Conservation (phyloP, 2,888 invertebrate species). For the Lumbricus terrestris region DNA sequence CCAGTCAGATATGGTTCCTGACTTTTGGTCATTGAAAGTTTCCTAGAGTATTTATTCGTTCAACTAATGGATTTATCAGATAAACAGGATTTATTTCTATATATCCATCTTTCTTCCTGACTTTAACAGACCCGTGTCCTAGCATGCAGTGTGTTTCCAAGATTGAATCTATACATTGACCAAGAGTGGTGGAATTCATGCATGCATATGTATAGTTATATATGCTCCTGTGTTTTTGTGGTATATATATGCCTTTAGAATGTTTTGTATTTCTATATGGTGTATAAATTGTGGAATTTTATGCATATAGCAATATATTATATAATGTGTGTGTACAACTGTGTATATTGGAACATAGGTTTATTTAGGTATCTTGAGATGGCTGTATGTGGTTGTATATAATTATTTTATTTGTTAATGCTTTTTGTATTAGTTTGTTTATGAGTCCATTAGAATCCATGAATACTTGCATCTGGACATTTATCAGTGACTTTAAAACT, state of each 20-base stretch:
- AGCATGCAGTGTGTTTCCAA: background rate
- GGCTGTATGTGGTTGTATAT: background rate
- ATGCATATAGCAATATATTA: background rate
- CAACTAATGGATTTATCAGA: background rate
- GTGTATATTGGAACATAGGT: too few relatives aligned
- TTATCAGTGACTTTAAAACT: background rate
- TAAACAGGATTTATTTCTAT: background rate
- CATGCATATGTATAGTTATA: too few relatives aligned
- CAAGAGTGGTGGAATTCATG: background rate
- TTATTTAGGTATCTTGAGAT: too few relatives aligned
- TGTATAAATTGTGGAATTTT: too few relatives aligned
- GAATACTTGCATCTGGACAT: background rate
- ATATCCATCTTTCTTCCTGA: too few relatives aligned
- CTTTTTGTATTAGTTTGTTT: background rate
- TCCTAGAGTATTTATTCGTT: background rate
- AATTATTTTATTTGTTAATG: background rate
- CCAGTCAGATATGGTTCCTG: background rate
- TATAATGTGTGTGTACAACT: too few relatives aligned
- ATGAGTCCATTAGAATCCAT: background rate
- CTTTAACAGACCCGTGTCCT: background rate
- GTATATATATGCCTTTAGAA: background rate
- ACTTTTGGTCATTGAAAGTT: background rate
- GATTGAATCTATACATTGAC: background rate
- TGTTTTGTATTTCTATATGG: background rate
- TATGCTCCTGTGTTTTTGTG: background rate